Evolutionary conservation across 2,888 invertebrate species (phyloP).

Genomic region (Thera britannica): DNA sequence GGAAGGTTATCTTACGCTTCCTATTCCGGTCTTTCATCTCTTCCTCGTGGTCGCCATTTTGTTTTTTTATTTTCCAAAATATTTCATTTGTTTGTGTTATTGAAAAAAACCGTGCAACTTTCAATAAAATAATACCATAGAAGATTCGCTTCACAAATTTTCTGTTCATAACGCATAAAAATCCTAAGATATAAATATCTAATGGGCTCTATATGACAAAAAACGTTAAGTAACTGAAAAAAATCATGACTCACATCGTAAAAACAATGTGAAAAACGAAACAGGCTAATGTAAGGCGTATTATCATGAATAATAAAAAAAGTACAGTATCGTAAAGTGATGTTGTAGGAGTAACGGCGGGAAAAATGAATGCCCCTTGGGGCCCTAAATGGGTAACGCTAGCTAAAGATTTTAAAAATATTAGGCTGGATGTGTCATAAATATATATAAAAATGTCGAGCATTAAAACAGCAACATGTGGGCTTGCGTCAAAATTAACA

Average conservation of each 20-base stretch:
- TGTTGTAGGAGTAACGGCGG: slow-evolving; percentile 77
- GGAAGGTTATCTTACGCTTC: too few species aligned
- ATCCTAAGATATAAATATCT: slow-evolving; percentile 47
- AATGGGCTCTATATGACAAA: slow-evolving; percentile 52
- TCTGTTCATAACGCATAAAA: slow-evolving; percentile 30
- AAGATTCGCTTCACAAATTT: neutral
- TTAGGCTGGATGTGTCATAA: slow-evolving; percentile 38
- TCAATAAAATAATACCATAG: neutral
- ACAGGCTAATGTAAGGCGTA: slow-evolving; percentile 74
- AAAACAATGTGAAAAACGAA: slow-evolving; percentile 61
- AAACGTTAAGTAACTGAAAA: slow-evolving; percentile 47
- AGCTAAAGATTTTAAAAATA: slow-evolving; percentile 40
- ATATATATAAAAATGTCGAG: neutral
- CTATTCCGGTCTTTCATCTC: too few species aligned
- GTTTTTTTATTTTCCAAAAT: too few species aligned
- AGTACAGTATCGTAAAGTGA: slow-evolving; percentile 74
- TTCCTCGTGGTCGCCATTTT: too few species aligned
- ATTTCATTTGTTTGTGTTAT: too few species aligned
- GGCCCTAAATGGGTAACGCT: slow-evolving; percentile 49
- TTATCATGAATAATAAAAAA: slow-evolving; percentile 81
- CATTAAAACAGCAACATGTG: too few species aligned
- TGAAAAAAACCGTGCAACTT: too few species aligned
- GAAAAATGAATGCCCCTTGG: slow-evolving; percentile 70
- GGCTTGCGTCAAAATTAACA: too few species aligned
- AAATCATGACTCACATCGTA: slow-evolving; percentile 50